Percentiles rank a stretch among this genome's conserved stretches.
Conservation (phyloP, 1,140 invertebrate species). For the Nomia melanderi region DNA sequence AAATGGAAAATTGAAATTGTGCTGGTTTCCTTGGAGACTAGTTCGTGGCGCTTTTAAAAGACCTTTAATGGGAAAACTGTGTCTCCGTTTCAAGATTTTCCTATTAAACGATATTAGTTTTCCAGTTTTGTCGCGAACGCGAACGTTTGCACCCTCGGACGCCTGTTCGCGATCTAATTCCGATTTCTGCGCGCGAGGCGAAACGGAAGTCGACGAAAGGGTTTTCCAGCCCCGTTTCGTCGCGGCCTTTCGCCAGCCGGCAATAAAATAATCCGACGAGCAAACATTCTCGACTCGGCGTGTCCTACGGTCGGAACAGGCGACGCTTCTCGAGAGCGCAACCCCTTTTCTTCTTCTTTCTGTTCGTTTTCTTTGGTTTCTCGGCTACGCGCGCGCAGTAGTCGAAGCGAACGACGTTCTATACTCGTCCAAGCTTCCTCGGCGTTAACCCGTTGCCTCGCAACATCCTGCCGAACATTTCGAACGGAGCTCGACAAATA, state of each 20-base stretch:
- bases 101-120: too few relatives aligned
- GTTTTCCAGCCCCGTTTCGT: constrained; percentile 15
- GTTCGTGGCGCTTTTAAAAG: too few relatives aligned
- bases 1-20: too few relatives aligned
- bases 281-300: constrained; percentile 53
- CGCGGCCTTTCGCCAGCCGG: constrained; percentile 33
- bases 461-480: too few relatives aligned
- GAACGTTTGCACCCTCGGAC: too few relatives aligned
- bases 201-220: constrained; percentile 16
- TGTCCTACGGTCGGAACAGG: constrained; percentile 45
- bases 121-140: too few relatives aligned
- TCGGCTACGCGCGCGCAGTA: constrained; percentile 17
- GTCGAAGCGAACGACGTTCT: constrained; percentile 35
- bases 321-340: constrained; percentile 57
- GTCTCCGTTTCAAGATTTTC: too few relatives aligned
- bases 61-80: too few relatives aligned
- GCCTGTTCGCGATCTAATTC: constrained; percentile 3
- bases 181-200: background rate
- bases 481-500: too few relatives aligned
- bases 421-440: constrained; percentile 24
- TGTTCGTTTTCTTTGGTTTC: too few relatives aligned
- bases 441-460: constrained; percentile 4
- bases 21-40: too few relatives aligned
- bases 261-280: constrained; percentile 54
- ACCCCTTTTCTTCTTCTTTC: constrained; percentile 50